Base-by-base conservation (phyloP, 2,113 vertebrate genomes). In the Lycocorax pyrrhopterus region DNA sequence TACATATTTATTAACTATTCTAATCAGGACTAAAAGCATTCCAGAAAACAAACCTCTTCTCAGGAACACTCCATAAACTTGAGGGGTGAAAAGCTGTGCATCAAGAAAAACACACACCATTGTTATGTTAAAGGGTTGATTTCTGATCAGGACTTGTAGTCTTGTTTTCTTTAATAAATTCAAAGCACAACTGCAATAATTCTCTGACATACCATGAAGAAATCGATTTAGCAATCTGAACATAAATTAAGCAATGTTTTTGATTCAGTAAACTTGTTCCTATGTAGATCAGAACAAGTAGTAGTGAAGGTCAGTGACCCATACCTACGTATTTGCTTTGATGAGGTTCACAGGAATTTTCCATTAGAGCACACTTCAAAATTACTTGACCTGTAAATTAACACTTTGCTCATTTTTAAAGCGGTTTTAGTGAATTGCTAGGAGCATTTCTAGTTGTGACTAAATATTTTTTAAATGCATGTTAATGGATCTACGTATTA, bases 191-290 rank as follows among this genome's bases (percentile, higher is more conserved):
- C 73, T 58, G 71, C 76, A 87, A 60, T 90, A 94, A 93, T 96
- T 96, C 82, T 46, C 67, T 68, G 67, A 71, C 58, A 94, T 63
- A 89, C 89, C 93, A 96, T 87, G 90, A 89, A 89, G 79, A 91
- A 97, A 96, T 96, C 41, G 53, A 96, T 96, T 96, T 93, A 90
- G 90, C 80, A 93, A 92, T 93, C 64, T 64, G 75, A 92, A 92
- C 81, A 78, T 92, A 94, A 94, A 92, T 96, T 96, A 96, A 89
- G 89, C 87, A 84, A 67, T 93, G 90, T 71, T 94, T 96, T 94
- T 93, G 84, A 96, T 96, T 90, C 79, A 82, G 80, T 90, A 84
- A 97, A 93, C 86, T 94, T 69, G 80, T 81, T 83, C 75, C 78
- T 90, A 63, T 59, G 88, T 79, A 95, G 88, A 96, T 94, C 66